These are phyloP conservation scores for Phaonia tiefii DNA, from an alignment of 2,888 invertebrate species.

Conservation along the genomic window DNA sequence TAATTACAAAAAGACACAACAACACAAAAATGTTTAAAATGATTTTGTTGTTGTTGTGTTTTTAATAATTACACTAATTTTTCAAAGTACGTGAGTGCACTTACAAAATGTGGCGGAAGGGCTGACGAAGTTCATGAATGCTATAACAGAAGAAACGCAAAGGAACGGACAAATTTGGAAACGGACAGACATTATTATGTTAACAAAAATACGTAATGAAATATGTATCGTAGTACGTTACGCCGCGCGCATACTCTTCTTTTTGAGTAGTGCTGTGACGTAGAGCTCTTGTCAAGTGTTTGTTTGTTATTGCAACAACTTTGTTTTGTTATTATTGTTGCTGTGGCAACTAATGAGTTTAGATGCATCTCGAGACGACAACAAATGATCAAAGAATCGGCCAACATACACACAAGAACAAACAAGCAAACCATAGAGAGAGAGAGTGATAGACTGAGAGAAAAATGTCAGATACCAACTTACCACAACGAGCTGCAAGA, in stretches of 20 bases:
- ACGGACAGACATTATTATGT: background rate
- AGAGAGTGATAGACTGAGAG: too few species aligned
- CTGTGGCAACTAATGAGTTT: slow-evolving; percentile 46
- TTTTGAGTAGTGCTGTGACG: slow-evolving; percentile 9
- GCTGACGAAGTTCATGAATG: too few species aligned
- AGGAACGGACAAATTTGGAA: background rate
- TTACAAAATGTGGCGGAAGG: background rate
- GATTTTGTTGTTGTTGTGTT: slow-evolving; percentile 39
- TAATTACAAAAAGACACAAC: slow-evolving; percentile 28
- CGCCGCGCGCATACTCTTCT: too few species aligned
- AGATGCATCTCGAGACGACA: slow-evolving; percentile 44
- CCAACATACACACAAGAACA: slow-evolving; percentile 6
- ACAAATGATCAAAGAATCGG: slow-evolving; percentile 11
- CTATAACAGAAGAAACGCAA: background rate
- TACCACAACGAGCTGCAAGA: background rate
- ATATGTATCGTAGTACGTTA: too few species aligned
- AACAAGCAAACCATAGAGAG: too few species aligned
- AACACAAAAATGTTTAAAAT: background rate
- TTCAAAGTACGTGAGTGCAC: slow-evolving; percentile 30
- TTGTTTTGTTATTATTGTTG: slow-evolving; percentile 35
- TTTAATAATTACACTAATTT: slow-evolving; percentile 60
- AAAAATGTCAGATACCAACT: background rate
- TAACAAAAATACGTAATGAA: too few species aligned
- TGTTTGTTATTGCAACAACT: slow-evolving; percentile 51
- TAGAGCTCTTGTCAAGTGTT: slow-evolving; percentile 55